These are phyloP conservation scores for Caprella mutica DNA, from an alignment of 2,888 invertebrate species.

Conservation along the genomic window DNA sequence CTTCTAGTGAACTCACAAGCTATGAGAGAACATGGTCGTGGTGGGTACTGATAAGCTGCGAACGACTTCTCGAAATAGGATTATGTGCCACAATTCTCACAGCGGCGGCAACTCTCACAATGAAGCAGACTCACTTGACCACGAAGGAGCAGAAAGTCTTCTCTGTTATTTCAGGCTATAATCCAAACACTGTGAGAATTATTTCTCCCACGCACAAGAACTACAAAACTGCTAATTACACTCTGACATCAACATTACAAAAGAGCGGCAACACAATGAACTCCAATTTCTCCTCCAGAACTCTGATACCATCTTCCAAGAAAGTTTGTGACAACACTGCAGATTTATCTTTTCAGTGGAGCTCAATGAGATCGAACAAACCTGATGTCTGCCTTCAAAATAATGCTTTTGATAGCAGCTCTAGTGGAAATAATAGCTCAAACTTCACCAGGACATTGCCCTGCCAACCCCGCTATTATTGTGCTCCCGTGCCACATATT, in stretches of 20 bases:
- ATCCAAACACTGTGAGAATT: constrained; percentile 13
- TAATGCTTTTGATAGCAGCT: too few relatives aligned
- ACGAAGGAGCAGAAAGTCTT: constrained; percentile 19
- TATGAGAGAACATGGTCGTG: constrained; percentile 27
- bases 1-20: background rate
- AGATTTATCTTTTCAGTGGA: constrained; percentile 5
- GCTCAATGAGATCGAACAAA: too few relatives aligned
- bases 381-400: too few relatives aligned
- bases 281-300: too few relatives aligned
- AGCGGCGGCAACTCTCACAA: constrained; percentile 12
- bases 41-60: constrained; percentile 19
- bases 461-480: constrained; percentile 17
- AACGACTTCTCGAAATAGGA: constrained; percentile 17
- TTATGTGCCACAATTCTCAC: constrained; percentile 14
- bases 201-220: constrained; percentile 3
- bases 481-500: constrained; percentile 11
- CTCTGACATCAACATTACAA: constrained; percentile 7
- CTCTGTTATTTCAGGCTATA: constrained; percentile 20
- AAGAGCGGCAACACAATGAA: background rate
- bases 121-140: background rate
- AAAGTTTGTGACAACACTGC: background rate
- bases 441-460: too few relatives aligned
- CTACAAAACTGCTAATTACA: constrained; percentile 2
- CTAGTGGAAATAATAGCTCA: constrained; percentile 2
- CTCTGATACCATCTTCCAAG: background rate